Evolutionary conservation across 2,888 invertebrate species (phyloP), one percentile per base, ranked within the genome.

Genomic region (Cacoxenus indagator): DNA sequence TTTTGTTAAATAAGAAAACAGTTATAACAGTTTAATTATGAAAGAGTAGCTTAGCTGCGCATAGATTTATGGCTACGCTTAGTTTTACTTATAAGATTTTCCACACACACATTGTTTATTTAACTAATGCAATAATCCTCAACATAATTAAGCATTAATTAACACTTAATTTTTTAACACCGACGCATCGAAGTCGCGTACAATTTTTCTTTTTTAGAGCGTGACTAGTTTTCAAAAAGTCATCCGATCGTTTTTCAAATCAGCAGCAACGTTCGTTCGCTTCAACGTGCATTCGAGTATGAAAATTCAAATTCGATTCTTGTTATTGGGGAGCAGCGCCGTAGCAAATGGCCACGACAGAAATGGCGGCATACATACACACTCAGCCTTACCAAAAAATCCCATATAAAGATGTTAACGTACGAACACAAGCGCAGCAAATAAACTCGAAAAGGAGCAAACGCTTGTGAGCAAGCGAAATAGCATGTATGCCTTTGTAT

Each of bases 221-320:
- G 79, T 79, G 48, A 48, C 81, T 81, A 76, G 73, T 83, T 78
- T 81, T 70, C 14, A 11, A 11, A 17, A 48, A 14, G 1, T 48
- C n/a, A 14, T 17, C 9, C 45, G 43, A 22, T 69, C 80, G 75
- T 76, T 80, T 81, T 82, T 73, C 82, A 81, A 80, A 27, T 19
- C n/a, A 43, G 26, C 62, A 61, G 65, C 70, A 67, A 78, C 82
- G 84, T 85, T 84, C 73, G 73, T 59, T 68, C 70, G 64, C 74
- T 66, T 70, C 75, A 73, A 75, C 68, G 74, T 71, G 67, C 66
- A 67, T 71, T 75, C 71, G 70, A 73, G 74, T 85, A 84, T 85
- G 85, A 85, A 85, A 83, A 84, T 84, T 84, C 83, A 78, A 84
- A 85, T 84, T 81, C 77, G 83, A 84, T 85, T 84, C 83, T 78